A percentile compares a stretch with the other conserved stretches of the same genome.
These are phyloP conservation scores for Agrilus cyanescens DNA, from an alignment of 2,888 invertebrate species.

Conservation along the genomic window DNA sequence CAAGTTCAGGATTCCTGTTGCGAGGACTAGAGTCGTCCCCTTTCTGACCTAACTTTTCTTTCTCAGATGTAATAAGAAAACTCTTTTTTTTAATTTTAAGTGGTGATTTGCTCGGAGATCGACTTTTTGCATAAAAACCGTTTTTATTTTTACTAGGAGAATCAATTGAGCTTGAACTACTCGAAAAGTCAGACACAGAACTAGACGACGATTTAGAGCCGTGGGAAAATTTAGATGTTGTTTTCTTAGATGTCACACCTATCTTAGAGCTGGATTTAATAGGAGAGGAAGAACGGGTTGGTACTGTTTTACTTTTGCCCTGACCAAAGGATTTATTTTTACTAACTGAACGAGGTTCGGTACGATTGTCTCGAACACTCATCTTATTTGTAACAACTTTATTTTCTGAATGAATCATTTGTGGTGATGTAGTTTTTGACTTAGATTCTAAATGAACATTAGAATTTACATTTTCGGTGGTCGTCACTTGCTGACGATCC, in stretches of 20 bases:
- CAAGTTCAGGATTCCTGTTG: constrained; percentile 8
- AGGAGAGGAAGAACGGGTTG: constrained; percentile 18
- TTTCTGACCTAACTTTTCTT: constrained; percentile 6
- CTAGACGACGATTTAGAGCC: constrained; percentile 14
- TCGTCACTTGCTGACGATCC: constrained; percentile 15
- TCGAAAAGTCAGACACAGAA: constrained; percentile 3
- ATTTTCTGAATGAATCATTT: constrained; percentile 30
- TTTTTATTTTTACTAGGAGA: constrained; percentile 32
- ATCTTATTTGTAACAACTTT: constrained; percentile 35
- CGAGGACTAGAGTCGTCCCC: constrained; percentile 1
- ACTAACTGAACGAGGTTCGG: constrained; percentile 34
- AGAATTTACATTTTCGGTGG: constrained; percentile 17
- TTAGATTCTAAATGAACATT: constrained; percentile 29
- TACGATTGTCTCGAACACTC: constrained; percentile 31
- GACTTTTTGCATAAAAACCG: constrained; percentile 18
- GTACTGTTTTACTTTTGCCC: constrained; percentile 18
- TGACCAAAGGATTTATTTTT: constrained; percentile 16
- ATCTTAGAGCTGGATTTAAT: constrained; percentile 20
- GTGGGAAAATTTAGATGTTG: constrained; percentile 21
- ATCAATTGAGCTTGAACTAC: constrained; percentile 23
- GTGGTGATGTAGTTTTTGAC: constrained; percentile 20
- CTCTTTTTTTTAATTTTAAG: constrained; percentile 20
- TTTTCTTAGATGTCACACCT: constrained; percentile 19
- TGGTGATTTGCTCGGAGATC: constrained; percentile 17
- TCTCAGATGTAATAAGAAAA: constrained; percentile 2